These are phyloP conservation scores for Cinclus cinclus DNA, from an alignment of 2,113 vertebrate species.

Conservation along the genomic window DNA sequence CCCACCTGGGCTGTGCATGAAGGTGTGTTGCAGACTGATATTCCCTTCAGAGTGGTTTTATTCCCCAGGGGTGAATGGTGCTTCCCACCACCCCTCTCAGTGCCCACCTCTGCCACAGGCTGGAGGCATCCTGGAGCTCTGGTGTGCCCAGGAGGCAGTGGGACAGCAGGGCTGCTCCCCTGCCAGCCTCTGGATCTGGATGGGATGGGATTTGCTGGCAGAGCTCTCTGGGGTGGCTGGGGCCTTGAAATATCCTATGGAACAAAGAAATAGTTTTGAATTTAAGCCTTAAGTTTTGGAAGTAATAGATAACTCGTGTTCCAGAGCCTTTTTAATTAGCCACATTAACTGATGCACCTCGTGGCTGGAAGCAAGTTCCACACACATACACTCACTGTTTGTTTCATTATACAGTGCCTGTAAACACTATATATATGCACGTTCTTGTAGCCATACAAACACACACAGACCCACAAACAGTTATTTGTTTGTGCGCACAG, in stretches of 20 bases:
- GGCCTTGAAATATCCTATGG: slow-evolving; percentile 68
- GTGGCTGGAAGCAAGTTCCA: neutral
- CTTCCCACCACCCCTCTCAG: neutral
- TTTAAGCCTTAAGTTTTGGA: neutral
- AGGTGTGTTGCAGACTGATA: neutral
- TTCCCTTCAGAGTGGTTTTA: neutral
- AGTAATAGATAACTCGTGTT: neutral
- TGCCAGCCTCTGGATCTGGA: slow-evolving; percentile 23
- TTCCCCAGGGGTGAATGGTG: neutral
- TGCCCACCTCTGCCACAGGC: slow-evolving; percentile 13
- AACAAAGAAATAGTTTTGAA: neutral
- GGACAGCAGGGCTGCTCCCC: neutral
- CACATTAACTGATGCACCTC: neutral
- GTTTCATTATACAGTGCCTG: neutral
- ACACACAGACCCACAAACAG: neutral
- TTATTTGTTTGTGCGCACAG: slow-evolving; percentile 22
- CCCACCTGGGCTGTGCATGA: fast-evolving
- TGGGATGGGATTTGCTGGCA: slow-evolving; percentile 73
- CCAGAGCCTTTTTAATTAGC: neutral
- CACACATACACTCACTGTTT: too few species aligned
- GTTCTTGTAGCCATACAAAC: neutral
- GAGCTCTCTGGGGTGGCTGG: slow-evolving; percentile 74
- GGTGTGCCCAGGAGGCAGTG: neutral
- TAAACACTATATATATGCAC: fast-evolving
- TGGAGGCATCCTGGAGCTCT: neutral